Base-by-base conservation (phyloP, 2,113 vertebrate genomes). In the Rhombomys opimus region DNA sequence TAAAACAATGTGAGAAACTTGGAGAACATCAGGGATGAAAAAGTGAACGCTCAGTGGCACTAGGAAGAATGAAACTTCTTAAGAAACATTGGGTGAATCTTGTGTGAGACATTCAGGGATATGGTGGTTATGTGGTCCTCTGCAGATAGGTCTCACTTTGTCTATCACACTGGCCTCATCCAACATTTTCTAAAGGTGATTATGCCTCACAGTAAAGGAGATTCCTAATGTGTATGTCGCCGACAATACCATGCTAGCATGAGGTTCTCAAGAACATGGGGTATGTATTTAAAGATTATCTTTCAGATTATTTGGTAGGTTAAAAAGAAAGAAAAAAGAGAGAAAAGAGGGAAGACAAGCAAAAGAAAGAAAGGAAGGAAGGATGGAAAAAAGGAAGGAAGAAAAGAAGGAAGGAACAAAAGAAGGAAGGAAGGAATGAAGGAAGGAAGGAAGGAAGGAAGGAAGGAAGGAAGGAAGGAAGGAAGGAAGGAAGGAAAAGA, bases 11-110 rank as follows among this genome's bases (percentile, higher is more conserved):
- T 57, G 32, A 52, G n/a, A 90, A 82, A 78, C 25, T 61, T 95
- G 65, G 73, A 84, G 73, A 89, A 88, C 30, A 12, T 72, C 35
- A 90, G 87, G 52, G 94, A 75, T 23, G 10, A 93, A 81, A 90
- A 93, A 88, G 35, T 67, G 50, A 46, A 87, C 75, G 57, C 9
- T 77, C 14, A 77, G 7, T 54, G 27, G 54, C 88, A 77, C 11
- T 35, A n/a, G 50, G 12, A 76, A 73, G 70, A 32, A 84, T 65
- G 68, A 84, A 46, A 13, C 41, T 91, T n/a, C 41, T 87, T 41
- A 35, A 65, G 57, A 65, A 91, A 61, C 41, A 22, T 27, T 9
- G 35, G 46, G 32, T 63, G 70, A 72, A 77, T 85, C 67, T 54
- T 25, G 73, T 30, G 25, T 2, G 67, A 92, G 38, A 46, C 20